A percentile compares a stretch with the other conserved stretches of the same genome.
phyloP scores from a whole-genome alignment of 1,140 invertebrate species.

The Eufriesea mexicana region DNA sequence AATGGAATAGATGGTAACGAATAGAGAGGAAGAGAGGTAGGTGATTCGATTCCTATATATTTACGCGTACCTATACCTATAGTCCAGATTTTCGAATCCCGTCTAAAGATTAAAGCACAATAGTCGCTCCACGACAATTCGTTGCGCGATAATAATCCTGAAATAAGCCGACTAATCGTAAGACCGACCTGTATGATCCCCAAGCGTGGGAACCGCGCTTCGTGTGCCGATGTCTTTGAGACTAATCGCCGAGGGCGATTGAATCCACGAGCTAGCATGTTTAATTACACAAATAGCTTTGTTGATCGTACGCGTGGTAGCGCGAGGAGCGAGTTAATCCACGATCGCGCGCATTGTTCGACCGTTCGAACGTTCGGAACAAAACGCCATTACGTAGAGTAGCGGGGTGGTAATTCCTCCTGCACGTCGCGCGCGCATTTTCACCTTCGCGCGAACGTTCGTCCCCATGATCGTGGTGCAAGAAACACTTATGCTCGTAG shows the following conservation, averaged over 20 bases:
- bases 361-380: background rate
- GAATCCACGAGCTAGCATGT: background rate
- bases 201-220: background rate
- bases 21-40: no score
- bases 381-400: background rate
- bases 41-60: slow-evolving; percentile 30
- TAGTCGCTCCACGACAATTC: slow-evolving; percentile 30
- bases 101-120: background rate
- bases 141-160: slow-evolving; percentile 26
- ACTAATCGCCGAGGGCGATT: slow-evolving; percentile 6
- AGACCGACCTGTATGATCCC: background rate
- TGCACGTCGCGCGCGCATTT: no score
- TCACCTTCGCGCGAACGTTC: slow-evolving; percentile 15
- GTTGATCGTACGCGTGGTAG: background rate
- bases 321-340: background rate
- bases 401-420: no score
- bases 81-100: slow-evolving; percentile 12
- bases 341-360: background rate
- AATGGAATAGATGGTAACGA: slow-evolving; percentile 4
- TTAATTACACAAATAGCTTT: background rate
- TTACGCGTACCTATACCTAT: background rate
- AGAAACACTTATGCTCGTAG: background rate
- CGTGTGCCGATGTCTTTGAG: slow-evolving; percentile 22
- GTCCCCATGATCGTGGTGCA: background rate
- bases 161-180: slow-evolving; percentile 43